These are phyloP conservation scores for Neolamprologus devosi DNA, from an alignment of 2,113 vertebrate species.

Conservation along the genomic window DNA sequence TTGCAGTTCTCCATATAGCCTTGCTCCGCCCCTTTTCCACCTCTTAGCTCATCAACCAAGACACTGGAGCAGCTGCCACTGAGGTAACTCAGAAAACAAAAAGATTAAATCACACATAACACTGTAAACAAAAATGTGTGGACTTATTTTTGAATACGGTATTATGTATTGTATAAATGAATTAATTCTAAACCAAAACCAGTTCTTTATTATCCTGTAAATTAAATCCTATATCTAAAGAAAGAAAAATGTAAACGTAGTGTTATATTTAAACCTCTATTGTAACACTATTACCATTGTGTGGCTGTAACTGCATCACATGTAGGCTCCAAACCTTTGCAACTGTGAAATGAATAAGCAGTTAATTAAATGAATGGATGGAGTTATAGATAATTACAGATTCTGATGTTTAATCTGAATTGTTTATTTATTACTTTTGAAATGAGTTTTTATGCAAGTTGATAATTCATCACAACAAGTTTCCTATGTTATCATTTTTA, in stretches of 20 bases:
- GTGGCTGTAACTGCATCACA: background rate
- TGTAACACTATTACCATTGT: background rate
- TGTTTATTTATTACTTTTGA: background rate
- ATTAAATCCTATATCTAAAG: background rate
- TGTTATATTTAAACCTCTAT: background rate
- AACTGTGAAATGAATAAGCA: background rate
- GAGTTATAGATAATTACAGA: background rate
- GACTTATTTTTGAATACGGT: background rate
- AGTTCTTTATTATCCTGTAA: background rate
- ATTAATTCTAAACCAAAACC: background rate
- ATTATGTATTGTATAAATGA: background rate
- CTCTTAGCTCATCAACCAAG: background rate
- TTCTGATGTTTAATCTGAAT: background rate
- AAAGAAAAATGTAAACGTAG: background rate
- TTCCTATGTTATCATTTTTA: background rate
- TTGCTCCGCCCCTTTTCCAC: background rate
- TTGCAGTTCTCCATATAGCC: background rate
- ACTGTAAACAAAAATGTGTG: background rate
- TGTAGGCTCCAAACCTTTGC: background rate
- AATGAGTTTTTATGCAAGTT: background rate
- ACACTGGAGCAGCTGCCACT: rapidly evolving
- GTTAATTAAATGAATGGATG: background rate
- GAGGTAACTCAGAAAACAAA: background rate
- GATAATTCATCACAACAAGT: background rate
- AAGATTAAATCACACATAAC: rapidly evolving